Conservation (phyloP, 1,140 invertebrate species). For the Latrodectus geometricus region DNA sequence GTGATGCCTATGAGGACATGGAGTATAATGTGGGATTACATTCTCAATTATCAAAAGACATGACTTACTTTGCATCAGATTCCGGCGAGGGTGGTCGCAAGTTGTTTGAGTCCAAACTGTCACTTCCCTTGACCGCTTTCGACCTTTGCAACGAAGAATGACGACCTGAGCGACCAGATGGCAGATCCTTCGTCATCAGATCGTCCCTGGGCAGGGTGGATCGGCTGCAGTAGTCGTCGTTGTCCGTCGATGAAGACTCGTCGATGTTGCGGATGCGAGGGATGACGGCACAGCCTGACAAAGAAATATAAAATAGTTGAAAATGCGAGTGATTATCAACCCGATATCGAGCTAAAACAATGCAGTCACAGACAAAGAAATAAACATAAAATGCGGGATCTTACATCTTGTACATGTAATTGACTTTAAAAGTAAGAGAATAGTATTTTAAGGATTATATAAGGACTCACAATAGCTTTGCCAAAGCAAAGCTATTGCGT, state of each 20-base stretch:
- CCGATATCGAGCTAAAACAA: no score
- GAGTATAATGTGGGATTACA: no score
- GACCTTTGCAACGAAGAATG: conserved; percentile 40
- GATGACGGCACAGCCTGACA: conserved; percentile 7
- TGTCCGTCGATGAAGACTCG: conserved; percentile 35
- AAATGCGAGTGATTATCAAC: no score
- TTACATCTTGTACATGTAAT: no score
- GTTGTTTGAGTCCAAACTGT: conserved; percentile 36
- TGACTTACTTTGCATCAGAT: conserved; percentile 26
- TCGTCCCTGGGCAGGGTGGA: conserved; percentile 21
- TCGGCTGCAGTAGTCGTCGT: conserved; percentile 26
- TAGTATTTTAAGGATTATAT: no score
- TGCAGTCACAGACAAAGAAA: no score
- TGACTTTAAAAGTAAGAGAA: no score
- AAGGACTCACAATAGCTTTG: no score
- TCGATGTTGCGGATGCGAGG: conserved; percentile 31
- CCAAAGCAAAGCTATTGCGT: no score
- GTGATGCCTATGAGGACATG: no score
- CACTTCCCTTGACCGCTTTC: conserved; percentile 44
- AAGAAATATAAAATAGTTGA: neutral
- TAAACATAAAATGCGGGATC: no score
- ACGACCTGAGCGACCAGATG: conserved; percentile 2
- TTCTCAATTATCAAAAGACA: neutral
- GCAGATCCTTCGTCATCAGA: neutral
- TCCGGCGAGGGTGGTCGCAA: conserved; percentile 30